Evolutionary conservation across 2,797 vertebrate species (phyloP).

Genomic region (Sebastes itinus): DNA sequence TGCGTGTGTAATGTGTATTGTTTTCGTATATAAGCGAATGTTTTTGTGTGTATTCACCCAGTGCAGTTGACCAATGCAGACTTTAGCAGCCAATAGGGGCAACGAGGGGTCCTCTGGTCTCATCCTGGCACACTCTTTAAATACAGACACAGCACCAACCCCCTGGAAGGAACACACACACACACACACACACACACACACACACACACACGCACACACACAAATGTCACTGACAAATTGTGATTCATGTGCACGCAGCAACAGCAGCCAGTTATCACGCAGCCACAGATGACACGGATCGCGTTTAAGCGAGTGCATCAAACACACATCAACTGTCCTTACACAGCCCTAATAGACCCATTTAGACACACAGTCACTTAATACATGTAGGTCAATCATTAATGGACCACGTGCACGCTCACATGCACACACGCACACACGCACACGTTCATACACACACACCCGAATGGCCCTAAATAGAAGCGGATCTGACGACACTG

Average conservation of each 20-base stretch:
- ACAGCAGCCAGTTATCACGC: conserved; percentile 8
- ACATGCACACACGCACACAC: not conserved
- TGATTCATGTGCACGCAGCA: conserved; percentile 34
- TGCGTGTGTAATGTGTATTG: conserved; percentile 2
- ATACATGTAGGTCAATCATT: conserved; percentile 77
- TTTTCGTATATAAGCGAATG: not conserved
- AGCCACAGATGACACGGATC: conserved; percentile 35
- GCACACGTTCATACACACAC: not conserved
- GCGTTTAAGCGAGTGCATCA: conserved; percentile 41
- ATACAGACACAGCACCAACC: conserved; percentile 91
- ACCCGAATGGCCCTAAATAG: conserved; percentile 62
- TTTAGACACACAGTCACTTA: conserved; percentile 69
- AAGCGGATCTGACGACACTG: conserved; percentile 68
- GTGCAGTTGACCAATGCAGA: conserved; percentile 94
- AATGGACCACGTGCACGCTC: conserved; percentile 54
- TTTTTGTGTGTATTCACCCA: conserved; percentile 87
- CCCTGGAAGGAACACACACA: conserved; percentile 79
- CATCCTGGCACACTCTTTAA: conserved; percentile 92
- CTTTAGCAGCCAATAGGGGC: conserved; percentile 93
- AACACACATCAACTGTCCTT: conserved; percentile 52
- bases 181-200: conserved; percentile 17
- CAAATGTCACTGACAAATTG: conserved; percentile 36
- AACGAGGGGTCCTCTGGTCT: conserved; percentile 90
- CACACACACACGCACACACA: not conserved
- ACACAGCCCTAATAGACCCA: conserved; percentile 59